phyloP scores from a whole-genome alignment of 1,140 invertebrate species.

The Frieseomelitta varia region DNA sequence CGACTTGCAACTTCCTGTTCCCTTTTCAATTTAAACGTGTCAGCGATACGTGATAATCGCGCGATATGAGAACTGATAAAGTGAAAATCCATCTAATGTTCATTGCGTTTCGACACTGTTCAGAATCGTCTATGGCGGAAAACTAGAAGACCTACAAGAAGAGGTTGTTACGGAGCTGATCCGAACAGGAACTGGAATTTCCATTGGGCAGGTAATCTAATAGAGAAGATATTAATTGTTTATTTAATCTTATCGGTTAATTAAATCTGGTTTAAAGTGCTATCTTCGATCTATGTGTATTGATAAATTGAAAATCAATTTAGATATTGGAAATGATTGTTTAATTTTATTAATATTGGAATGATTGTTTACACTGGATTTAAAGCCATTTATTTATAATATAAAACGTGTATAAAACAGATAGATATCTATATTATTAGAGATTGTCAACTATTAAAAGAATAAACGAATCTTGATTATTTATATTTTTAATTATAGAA shows the following conservation, averaged over 20 bases:
- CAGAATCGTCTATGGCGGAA: conserved; percentile 89
- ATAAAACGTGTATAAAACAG: background rate
- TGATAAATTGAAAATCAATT: background rate
- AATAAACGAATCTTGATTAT: background rate
- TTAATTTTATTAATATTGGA: too few relatives aligned
- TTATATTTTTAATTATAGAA: background rate
- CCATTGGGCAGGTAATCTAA: conserved; percentile 82
- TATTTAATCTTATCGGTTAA: conserved; percentile 21
- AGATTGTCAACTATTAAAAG: background rate
- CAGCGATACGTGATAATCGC: background rate
- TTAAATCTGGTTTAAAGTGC: too few relatives aligned
- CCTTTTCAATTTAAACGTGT: too few relatives aligned
- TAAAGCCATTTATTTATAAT: too few relatives aligned
- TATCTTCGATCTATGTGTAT: background rate
- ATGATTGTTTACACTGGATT: too few relatives aligned
- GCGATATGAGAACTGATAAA: background rate
- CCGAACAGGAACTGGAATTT: conserved; percentile 88
- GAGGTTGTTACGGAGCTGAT: conserved; percentile 85
- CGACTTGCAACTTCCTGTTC: too few relatives aligned
- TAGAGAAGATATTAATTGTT: background rate
- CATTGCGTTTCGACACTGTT: background rate
- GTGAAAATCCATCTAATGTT: background rate
- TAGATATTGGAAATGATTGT: background rate
- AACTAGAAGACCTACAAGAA: conserved; percentile 82
- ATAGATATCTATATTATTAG: background rate